Conservation (phyloP, 2,797 vertebrate genomes). For the Emydoidea blandingii region DNA sequence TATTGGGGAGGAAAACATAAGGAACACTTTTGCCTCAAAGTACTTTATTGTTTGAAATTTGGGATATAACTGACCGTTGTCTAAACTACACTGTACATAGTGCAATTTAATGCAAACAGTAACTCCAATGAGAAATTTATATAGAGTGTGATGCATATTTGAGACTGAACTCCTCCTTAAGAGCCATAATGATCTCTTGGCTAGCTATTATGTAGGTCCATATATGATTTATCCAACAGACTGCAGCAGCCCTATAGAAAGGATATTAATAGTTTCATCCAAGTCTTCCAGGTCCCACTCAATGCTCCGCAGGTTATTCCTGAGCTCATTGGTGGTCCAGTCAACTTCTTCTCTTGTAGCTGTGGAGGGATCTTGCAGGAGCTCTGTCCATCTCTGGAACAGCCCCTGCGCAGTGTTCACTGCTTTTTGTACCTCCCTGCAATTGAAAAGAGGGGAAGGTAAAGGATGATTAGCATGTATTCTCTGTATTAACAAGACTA, state of each 20-base stretch:
- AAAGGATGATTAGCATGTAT: not conserved
- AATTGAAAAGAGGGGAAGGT: not conserved
- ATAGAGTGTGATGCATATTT: not conserved
- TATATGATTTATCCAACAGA: not conserved
- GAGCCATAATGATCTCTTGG: not conserved
- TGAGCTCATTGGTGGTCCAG: slow-evolving; percentile 98
- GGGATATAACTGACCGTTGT: rapidly evolving
- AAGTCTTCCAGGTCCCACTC: slow-evolving; percentile 99
- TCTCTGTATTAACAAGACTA: not conserved
- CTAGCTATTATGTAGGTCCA: not conserved
- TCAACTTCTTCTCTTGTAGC: slow-evolving; percentile 95
- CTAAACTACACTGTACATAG: not conserved
- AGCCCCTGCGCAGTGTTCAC: slow-evolving; percentile 95
- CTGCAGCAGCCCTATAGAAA: slow-evolving; percentile 67
- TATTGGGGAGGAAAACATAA: not conserved
- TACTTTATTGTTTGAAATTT: not conserved
- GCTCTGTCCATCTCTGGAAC: slow-evolving; percentile 94
- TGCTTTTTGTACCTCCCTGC: slow-evolving; percentile 94
- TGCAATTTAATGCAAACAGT: not conserved
- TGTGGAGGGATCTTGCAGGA: slow-evolving; percentile 88
- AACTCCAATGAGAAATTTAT: not conserved
- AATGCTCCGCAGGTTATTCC: slow-evolving; percentile 96
- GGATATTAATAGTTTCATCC: slow-evolving; percentile 99
- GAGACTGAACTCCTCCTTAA: not conserved
- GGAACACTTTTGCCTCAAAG: not conserved